Evolutionary conservation across 2,797 vertebrate species (phyloP), one percentile per base, ranked within the genome.

Genomic region (Chelon labrosus): DNA sequence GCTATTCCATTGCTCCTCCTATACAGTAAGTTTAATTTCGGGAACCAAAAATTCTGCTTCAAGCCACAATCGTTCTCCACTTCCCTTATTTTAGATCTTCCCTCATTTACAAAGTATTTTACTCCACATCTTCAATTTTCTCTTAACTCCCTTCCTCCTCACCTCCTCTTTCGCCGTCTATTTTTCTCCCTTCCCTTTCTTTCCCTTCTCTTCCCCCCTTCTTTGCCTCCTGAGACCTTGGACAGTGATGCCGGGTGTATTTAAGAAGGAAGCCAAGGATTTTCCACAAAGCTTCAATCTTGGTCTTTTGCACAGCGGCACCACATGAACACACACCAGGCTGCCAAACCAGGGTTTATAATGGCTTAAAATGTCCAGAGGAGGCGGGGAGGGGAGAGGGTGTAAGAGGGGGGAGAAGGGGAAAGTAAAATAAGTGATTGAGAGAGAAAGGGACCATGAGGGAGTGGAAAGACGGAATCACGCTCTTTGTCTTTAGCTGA

Each of bases 281-380:
- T 91, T 89, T 88, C 77, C 73, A 73, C 85, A 88, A 88, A 87
- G 84, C 88, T 89, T 83, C 85, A 88, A 85, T 89, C 87, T 80
- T 67, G 68, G 82, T 89, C 80, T 87, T 87, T 85, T 85, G 74
- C 69, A 84, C 83, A 84, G 77, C 64, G 22, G 66, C 79, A 87
- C 77, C 78, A 83, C 81, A 88, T 85, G 81, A 86, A 81, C 85
- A 87, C 84, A 87, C 80, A 78, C 64, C 74, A 11, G 66, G 77
- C 79, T 82, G 89, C 89, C 87, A 84, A 85, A 85, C 71, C 72
- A 64, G 75, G 83, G 70, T 84, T 88, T 82, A 86, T 77, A 73
- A 77, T 82, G 76, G 86, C 85, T 87, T 85, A 82, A 74, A 73
- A 82, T 75, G 81, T 85, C 77, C 80, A 77, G 65, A 65, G 66